These are phyloP conservation scores for Sebastes oblongus DNA, from an alignment of 2,797 vertebrate genomes.

Conservation along the genomic window DNA sequence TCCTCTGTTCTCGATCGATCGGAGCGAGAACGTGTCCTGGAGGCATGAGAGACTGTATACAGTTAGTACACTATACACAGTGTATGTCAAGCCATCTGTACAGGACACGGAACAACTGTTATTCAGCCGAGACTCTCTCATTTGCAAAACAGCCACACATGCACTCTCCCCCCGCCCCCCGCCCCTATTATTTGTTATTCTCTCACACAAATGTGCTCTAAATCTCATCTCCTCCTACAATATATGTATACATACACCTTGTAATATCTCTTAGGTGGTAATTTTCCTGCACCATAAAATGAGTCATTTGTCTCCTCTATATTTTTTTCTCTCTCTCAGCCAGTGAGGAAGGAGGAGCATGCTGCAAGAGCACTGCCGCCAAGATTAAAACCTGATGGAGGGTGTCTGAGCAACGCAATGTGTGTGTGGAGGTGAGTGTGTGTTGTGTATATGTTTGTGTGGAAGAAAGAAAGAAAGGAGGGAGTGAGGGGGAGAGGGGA, in stretches of 20 bases:
- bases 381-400: conserved; percentile 78
- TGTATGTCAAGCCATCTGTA: conserved; percentile 35
- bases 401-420: conserved; percentile 51
- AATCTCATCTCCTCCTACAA: conserved; percentile 62
- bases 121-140: conserved; percentile 15
- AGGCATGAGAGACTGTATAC: conserved; percentile 22
- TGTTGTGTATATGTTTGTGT: conserved; percentile 4
- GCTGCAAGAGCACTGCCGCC: conserved; percentile 42
- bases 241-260: conserved; percentile 64
- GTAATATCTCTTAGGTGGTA: conserved; percentile 67
- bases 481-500: conserved; percentile 20
- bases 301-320: conserved; percentile 70
- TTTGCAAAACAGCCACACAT: conserved; percentile 43
- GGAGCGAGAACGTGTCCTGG: conserved; percentile 38
- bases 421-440: conserved; percentile 19
- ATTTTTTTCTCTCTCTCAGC: conserved; percentile 51
- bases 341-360: conserved; percentile 48
- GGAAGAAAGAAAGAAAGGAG: not conserved
- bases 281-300: conserved; percentile 69
- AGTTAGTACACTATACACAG: not conserved
- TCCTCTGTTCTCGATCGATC: conserved; percentile 45
- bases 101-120: conserved; percentile 21
- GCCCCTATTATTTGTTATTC: conserved; percentile 57
- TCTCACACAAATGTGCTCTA: conserved; percentile 36
- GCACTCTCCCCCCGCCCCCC: not conserved